Percentiles rank a stretch among this genome's conserved stretches.
These are phyloP conservation scores for Thymelicus sylvestris DNA, from an alignment of 2,888 invertebrate species.

Conservation along the genomic window DNA sequence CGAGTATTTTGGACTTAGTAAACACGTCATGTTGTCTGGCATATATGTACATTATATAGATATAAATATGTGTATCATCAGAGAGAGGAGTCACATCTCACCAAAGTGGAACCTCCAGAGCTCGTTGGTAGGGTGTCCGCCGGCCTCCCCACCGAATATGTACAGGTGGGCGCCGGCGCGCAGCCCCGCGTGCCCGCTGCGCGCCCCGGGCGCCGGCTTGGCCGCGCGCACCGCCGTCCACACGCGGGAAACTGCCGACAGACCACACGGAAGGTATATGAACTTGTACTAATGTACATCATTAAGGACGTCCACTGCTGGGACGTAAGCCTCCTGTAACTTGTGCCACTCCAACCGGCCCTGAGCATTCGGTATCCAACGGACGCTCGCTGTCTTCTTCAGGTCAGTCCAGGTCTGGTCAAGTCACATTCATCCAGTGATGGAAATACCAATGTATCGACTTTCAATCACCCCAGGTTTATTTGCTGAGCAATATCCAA, in stretches of 20 bases:
- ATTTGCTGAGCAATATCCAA: too few relatives aligned
- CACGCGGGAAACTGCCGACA: constrained; percentile 81
- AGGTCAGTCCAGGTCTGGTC: neutral
- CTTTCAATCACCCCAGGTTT: too few relatives aligned
- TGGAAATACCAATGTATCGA: too few relatives aligned
- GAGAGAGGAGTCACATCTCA: constrained; percentile 53
- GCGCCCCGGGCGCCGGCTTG: constrained; percentile 84
- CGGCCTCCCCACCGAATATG: constrained; percentile 91
- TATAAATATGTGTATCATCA: too few relatives aligned
- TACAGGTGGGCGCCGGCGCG: constrained; percentile 91
- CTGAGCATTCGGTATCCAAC: too few relatives aligned
- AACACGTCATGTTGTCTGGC: too few relatives aligned
- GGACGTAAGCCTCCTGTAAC: too few relatives aligned
- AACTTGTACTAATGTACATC: too few relatives aligned
- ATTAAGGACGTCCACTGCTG: too few relatives aligned
- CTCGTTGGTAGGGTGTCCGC: constrained; percentile 89
- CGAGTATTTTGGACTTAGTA: neutral
- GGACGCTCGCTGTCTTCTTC: neutral
- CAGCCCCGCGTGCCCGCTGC: constrained; percentile 92
- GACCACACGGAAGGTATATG: neutral
- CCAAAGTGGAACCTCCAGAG: constrained; percentile 94
- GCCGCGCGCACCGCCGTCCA: constrained; percentile 87
- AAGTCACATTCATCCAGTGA: too few relatives aligned
- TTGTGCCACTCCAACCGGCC: too few relatives aligned
- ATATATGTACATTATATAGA: too few relatives aligned